phyloP scores from a whole-genome alignment of 1,140 invertebrate genomes.

The Liolophura sinensis region DNA sequence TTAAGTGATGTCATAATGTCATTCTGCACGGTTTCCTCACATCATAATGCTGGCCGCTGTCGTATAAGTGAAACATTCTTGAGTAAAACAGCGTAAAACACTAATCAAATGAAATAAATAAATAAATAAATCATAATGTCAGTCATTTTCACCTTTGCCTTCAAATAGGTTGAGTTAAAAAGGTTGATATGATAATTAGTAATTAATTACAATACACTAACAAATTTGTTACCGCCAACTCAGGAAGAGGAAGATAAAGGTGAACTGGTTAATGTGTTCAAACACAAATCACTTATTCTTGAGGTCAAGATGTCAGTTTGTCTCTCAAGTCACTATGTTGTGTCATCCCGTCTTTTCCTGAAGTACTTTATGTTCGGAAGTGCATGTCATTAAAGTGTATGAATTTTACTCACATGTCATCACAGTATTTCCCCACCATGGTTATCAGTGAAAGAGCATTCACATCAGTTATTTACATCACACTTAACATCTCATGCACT shows the following conservation, averaged over 20 bases:
- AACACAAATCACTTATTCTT: constrained; percentile 13
- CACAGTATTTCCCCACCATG: too few species aligned
- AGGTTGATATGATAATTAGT: not conserved
- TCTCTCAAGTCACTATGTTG: not conserved
- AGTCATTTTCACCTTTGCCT: not conserved
- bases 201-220: not conserved
- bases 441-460: too few species aligned
- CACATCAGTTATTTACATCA: too few species aligned
- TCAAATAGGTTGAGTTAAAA: not conserved
- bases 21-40: too few species aligned
- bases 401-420: too few species aligned
- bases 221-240: not conserved
- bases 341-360: not conserved
- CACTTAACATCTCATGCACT: too few species aligned
- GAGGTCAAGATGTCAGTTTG: not conserved
- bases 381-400: too few species aligned
- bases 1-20: not conserved
- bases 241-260: constrained; percentile 2
- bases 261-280: constrained; percentile 10
- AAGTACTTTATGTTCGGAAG: not conserved
- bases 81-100: too few species aligned
- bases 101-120: too few species aligned
- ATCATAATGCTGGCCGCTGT: too few species aligned
- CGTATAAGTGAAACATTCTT: too few species aligned
- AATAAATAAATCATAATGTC: not conserved